phyloP scores from a whole-genome alignment of 2,888 invertebrate genomes.

The Drosophila engyochracea region DNA sequence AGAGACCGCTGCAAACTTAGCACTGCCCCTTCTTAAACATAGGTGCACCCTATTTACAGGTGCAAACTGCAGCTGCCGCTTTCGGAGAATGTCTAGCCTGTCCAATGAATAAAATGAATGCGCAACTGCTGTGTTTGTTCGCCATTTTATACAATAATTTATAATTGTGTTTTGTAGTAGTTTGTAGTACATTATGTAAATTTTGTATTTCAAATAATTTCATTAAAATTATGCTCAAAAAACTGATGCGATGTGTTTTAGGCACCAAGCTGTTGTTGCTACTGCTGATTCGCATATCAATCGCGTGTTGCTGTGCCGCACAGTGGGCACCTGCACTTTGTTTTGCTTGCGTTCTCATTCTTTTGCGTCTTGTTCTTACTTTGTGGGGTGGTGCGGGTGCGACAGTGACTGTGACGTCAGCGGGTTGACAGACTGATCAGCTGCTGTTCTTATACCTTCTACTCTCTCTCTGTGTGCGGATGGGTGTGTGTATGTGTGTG shows the following conservation, averaged over 20 bases:
- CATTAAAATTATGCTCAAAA: constrained; percentile 53
- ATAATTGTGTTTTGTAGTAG: constrained; percentile 56
- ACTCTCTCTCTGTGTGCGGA: constrained; percentile 33
- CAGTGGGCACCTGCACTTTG: background rate
- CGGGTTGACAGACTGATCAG: constrained; percentile 20
- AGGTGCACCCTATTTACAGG: background rate
- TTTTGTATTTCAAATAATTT: constrained; percentile 58
- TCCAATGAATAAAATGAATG: constrained; percentile 18
- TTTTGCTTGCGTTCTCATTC: constrained; percentile 3
- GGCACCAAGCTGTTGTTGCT: constrained; percentile 34
- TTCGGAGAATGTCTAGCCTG: background rate
- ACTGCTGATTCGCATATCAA: constrained; percentile 5
- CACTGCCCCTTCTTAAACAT: too few species aligned
- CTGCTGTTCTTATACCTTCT: constrained; percentile 35
- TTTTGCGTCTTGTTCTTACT: constrained; percentile 16
- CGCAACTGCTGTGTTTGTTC: constrained; percentile 27
- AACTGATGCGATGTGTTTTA: constrained; percentile 31
- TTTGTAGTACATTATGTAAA: constrained; percentile 61
- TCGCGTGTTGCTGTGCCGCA: constrained; percentile 16
- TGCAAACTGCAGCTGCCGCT: constrained; percentile 11
- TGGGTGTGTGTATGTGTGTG: constrained; percentile 12
- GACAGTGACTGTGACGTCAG: constrained; percentile 21
- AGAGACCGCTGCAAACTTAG: constrained; percentile 26
- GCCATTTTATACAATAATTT: constrained; percentile 71
- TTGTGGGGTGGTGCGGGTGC: background rate